Conservation (phyloP, 2,113 vertebrate genomes). For the Collichthys lucidus region DNA sequence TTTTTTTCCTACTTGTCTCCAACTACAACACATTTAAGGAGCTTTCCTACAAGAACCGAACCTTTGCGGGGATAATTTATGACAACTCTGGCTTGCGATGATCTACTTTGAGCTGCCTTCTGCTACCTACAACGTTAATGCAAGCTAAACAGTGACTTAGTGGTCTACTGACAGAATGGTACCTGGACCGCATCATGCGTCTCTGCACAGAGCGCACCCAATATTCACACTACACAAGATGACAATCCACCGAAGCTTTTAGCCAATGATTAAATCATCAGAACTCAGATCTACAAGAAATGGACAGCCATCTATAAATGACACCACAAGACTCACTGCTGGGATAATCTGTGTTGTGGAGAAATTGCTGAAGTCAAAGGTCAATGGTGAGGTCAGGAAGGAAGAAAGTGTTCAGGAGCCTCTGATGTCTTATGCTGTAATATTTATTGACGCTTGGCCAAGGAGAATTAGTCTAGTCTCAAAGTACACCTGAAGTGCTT, state of each 20-base stretch:
- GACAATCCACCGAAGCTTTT: neutral
- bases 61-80: neutral
- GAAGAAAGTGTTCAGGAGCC: no score
- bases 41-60: neutral
- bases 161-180: neutral
- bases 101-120: neutral
- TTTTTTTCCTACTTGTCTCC: neutral
- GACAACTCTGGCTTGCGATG: slow-evolving; percentile 4
- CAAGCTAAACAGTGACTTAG: neutral
- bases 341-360: no score
- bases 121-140: neutral
- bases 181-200: neutral
- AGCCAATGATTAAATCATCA: neutral
- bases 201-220: neutral
- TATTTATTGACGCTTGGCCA: no score
- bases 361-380: no score
- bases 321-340: neutral
- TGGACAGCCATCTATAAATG: neutral
- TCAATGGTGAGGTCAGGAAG: no score
- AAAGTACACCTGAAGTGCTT: no score
- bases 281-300: neutral
- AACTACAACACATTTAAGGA: neutral
- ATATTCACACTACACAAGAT: neutral
- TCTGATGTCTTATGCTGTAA: no score
- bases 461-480: no score